A percentile compares a stretch with the other conserved stretches of the same genome.
These are phyloP conservation scores for Acrocephalus arundinaceus DNA, from an alignment of 2,113 vertebrate genomes.

Conservation along the genomic window DNA sequence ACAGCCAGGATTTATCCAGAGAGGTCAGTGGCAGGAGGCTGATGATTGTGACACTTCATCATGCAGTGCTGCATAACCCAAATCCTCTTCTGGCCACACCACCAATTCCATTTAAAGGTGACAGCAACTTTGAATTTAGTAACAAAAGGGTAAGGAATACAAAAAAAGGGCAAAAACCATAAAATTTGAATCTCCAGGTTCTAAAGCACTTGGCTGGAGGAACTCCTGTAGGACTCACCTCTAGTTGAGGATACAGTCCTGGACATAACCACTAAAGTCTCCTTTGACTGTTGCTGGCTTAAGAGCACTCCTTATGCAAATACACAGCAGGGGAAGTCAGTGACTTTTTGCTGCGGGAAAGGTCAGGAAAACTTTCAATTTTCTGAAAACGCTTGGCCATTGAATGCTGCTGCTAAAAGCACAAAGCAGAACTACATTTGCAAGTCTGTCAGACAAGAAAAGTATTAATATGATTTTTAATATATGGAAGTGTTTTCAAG, in stretches of 20 bases:
- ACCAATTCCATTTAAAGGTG: not conserved
- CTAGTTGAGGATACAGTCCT: not conserved
- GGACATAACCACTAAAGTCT: not conserved
- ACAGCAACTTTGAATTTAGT: not conserved
- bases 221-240: not conserved
- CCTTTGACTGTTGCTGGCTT: not conserved
- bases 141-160: not conserved
- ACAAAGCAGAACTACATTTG: not conserved
- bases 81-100: not conserved
- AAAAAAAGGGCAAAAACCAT: not conserved
- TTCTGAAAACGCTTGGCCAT: not conserved
- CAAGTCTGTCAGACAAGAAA: not conserved
- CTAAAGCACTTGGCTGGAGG: not conserved
- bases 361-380: constrained; percentile 18
- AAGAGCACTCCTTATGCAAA: not conserved
- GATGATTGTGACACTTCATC: not conserved
- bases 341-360: constrained; percentile 3
- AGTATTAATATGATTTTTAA: not conserved
- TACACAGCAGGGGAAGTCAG: not conserved
- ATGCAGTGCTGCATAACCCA: not conserved
- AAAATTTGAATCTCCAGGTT: not conserved
- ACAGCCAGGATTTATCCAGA: not conserved
- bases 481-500: not conserved
- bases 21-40: not conserved
- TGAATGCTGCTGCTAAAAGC: not conserved